Conservation (phyloP, 2,888 invertebrate genomes). For the Eucriotettix oculatus region DNA sequence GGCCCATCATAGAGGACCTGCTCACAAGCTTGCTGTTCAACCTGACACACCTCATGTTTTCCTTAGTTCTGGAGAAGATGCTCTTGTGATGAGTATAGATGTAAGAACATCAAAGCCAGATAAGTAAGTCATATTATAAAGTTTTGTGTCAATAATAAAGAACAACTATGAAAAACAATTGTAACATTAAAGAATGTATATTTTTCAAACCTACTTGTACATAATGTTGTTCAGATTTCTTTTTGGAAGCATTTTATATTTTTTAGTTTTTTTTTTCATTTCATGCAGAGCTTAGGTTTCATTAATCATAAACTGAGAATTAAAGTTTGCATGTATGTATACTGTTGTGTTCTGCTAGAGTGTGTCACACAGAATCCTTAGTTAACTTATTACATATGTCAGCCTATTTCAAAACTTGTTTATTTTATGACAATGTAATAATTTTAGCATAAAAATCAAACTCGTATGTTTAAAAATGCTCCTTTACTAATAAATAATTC, state of each 20-base stretch:
- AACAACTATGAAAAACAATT: no score
- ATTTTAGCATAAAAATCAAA: neutral
- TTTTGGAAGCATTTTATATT: no score
- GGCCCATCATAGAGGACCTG: slow-evolving; percentile 55
- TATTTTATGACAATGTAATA: neutral
- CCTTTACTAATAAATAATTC: neutral
- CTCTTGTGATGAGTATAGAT: slow-evolving; percentile 63
- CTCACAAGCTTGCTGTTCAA: slow-evolving; percentile 70
- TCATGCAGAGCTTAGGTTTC: no score
- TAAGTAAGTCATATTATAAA: slow-evolving; percentile 26
- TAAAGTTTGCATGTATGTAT: no score
- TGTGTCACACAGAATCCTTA: no score
- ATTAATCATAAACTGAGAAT: no score
- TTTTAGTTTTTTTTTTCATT: no score
- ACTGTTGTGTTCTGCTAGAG: no score
- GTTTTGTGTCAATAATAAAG: neutral
- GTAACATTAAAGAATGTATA: no score
- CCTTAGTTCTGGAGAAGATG: slow-evolving; percentile 81
- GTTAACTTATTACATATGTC: no score
- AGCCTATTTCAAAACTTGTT: neutral
- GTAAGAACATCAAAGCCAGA: slow-evolving; percentile 52
- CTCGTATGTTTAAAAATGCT: neutral
- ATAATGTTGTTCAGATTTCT: no score
- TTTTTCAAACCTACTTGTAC: no score
- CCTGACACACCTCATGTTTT: slow-evolving; percentile 53